These are phyloP conservation scores for Thecocarcelia acutangulata DNA, from an alignment of 2,888 invertebrate genomes.

Conservation along the genomic window DNA sequence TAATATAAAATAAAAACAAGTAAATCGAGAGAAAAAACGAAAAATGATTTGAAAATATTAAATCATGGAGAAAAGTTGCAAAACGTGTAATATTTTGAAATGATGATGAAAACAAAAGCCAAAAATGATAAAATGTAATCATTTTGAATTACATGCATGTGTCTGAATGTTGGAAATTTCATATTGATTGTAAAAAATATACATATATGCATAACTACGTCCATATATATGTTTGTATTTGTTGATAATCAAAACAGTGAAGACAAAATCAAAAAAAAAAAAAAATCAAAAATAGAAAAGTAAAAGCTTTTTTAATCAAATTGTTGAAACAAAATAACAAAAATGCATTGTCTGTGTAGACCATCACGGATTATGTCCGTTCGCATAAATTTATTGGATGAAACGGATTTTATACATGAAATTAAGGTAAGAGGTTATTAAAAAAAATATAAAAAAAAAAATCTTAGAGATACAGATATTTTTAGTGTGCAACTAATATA, in stretches of 20 bases:
- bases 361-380: slow-evolving; percentile 82
- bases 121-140: no score
- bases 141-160: no score
- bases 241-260: background rate
- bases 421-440: slow-evolving; percentile 86
- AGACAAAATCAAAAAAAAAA: background rate
- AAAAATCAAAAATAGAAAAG: background rate
- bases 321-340: slow-evolving; percentile 17
- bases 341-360: slow-evolving; percentile 81
- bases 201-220: background rate
- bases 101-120: no score
- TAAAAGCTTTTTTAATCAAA: background rate
- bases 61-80: background rate
- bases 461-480: slow-evolving; percentile 3
- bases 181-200: slow-evolving; percentile 22
- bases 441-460: background rate
- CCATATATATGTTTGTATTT: no score
- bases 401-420: slow-evolving; percentile 94
- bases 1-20: background rate
- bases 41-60: background rate
- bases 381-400: slow-evolving; percentile 94
- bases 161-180: background rate
- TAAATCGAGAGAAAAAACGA: background rate
- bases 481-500: no score
- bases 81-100: background rate